A percentile compares a stretch with the other conserved stretches of the same genome.
phyloP scores from a whole-genome alignment of 2,888 invertebrate species.

The Yponomeuta cagnagella region DNA sequence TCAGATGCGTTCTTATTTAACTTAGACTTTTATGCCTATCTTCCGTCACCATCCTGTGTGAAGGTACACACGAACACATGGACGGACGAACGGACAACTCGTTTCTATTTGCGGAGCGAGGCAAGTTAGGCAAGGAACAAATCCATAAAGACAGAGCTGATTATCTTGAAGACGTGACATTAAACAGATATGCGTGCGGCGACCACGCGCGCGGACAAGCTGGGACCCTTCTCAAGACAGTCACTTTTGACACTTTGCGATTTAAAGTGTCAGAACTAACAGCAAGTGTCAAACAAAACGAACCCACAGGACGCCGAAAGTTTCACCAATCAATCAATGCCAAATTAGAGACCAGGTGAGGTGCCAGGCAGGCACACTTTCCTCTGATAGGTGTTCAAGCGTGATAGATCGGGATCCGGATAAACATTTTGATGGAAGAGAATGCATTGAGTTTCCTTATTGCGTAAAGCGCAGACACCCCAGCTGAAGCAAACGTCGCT shows the following conservation, averaged over 20 bases:
- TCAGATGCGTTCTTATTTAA: no score
- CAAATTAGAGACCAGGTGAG: background rate
- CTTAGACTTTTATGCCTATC: background rate
- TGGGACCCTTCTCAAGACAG: background rate
- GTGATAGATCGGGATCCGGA: no score
- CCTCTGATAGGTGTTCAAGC: background rate
- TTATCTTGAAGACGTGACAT: slow-evolving; percentile 33
- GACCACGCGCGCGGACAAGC: slow-evolving; percentile 9
- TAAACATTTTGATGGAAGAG: no score
- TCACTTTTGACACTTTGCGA: background rate
- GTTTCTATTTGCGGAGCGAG: slow-evolving; percentile 29
- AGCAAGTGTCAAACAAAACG: background rate
- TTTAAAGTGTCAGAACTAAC: background rate
- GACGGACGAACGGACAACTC: background rate
- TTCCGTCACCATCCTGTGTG: background rate
- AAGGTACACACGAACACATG: slow-evolving; percentile 15
- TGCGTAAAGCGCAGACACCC: background rate
- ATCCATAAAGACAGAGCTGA: slow-evolving; percentile 23
- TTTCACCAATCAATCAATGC: background rate
- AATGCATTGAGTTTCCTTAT: background rate
- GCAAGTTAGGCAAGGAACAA: slow-evolving; percentile 21
- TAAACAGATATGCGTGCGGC: slow-evolving; percentile 22
- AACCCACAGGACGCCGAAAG: background rate
- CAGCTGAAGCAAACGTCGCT: background rate
- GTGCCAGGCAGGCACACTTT: background rate